Conservation (phyloP, 2,113 vertebrate genomes). For the Athene cunicularia region DNA sequence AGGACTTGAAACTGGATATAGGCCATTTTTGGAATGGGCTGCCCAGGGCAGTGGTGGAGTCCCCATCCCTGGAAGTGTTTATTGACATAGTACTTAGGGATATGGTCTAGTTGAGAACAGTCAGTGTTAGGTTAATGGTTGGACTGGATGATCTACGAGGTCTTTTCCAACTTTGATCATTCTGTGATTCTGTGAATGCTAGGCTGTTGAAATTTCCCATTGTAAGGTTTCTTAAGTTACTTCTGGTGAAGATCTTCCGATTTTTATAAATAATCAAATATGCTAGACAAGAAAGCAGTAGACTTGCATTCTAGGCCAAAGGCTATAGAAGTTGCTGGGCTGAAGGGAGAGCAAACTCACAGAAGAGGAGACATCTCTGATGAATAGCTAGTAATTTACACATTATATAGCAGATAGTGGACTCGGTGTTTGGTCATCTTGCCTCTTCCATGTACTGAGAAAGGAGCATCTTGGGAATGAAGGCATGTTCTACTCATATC, state of each 20-base stretch:
- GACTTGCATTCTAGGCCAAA: not conserved
- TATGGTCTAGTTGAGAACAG: no score
- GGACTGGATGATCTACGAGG: no score
- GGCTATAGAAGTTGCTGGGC: not conserved
- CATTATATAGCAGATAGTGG: not conserved
- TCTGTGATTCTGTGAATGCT: not conserved
- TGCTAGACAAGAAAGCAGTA: not conserved
- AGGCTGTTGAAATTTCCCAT: not conserved
- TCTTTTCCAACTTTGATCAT: no score
- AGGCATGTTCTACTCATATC: not conserved
- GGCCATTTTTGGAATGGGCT: no score
- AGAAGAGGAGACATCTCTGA: not conserved
- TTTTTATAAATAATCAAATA: not conserved
- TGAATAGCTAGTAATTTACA: not conserved
- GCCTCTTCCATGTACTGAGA: not conserved
- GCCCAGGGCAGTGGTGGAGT: no score
- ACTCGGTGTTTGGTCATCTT: not conserved
- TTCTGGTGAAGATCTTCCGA: not conserved
- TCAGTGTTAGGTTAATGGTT: no score
- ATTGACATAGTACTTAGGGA: no score
- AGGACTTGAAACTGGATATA: not conserved
- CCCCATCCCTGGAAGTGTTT: no score
- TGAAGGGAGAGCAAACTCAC: not conserved
- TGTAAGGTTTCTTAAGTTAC: not conserved
- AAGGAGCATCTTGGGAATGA: not conserved